Evolutionary conservation across 2,888 invertebrate species (phyloP), one percentile per base, ranked within the genome.

Genomic region (Eumacrocentrus americanus): DNA sequence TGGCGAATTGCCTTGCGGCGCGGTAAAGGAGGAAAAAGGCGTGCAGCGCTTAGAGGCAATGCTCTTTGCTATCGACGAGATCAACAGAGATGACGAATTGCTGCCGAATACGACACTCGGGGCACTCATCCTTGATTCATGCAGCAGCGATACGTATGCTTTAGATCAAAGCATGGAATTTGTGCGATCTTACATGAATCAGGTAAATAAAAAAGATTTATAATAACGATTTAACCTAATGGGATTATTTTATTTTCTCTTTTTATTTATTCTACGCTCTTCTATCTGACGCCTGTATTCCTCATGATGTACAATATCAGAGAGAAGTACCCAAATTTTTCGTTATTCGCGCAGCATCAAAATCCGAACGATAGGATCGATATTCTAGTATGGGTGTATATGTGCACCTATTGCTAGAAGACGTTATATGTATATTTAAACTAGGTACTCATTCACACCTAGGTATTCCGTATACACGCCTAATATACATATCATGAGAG

Each of bases 41-140:
- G 84, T 90, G 60, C 89, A 89, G 71, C 83, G 88, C 3, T 78
- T 90, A 61, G 90, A 90, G 71, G 89, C 89, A 1, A 85, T 90
- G 84, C 77, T 89, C 3, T 89, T 85, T 78, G 87, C 88, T 2
- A 77, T 90, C 23, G 86, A 88, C 67, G 84, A 85, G 69, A 88
- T 89, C 61, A 90, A 90, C 79, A 79, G 78, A 7, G 84, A 86
- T 70, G 70, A 79, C 3, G 78, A 82, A 53, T 73, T 89, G 6
- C 79, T 89, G 52, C 88, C 88, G 0, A 88, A 88, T 40, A 83
- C 89, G 48, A 85, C 82, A 11, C 81, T 90, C 25, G 78, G 78
- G 6, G 78, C 76, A 11, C 70, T 78, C 34, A 76, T 79, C 37
- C 72, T 78, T 54, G 78, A 79, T 62, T 79, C 78, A 12, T 79